Conservation (phyloP, 2,888 invertebrate genomes). For the Chloroclystis v-ata region DNA sequence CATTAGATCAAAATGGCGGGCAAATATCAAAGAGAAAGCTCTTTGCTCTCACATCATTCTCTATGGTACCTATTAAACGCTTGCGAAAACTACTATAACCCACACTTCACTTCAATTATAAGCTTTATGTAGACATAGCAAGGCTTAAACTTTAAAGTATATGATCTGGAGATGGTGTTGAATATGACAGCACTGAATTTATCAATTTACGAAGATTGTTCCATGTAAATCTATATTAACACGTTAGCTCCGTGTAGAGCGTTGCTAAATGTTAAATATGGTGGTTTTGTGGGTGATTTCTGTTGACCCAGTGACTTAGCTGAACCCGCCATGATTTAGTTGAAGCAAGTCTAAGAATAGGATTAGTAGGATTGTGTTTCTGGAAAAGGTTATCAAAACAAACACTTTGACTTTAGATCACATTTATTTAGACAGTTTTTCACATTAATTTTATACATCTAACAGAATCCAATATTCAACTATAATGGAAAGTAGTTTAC, state of each 20-base stretch:
- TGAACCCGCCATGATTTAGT: slow-evolving; percentile 24
- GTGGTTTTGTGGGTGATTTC: slow-evolving; percentile 41
- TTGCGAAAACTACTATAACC: slow-evolving; percentile 49
- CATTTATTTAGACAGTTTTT: slow-evolving; percentile 31
- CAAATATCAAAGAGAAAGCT: slow-evolving; percentile 74
- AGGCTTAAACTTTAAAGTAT: slow-evolving; percentile 29
- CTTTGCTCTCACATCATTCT: slow-evolving; percentile 72
- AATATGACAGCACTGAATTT: slow-evolving; percentile 62
- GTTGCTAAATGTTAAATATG: slow-evolving; percentile 66
- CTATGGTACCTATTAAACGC: slow-evolving; percentile 53
- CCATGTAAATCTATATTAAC: slow-evolving; percentile 64
- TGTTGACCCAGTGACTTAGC: slow-evolving; percentile 33
- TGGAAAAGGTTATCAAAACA: no score
- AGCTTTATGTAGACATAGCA: slow-evolving; percentile 31
- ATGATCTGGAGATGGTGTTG: slow-evolving; percentile 34
- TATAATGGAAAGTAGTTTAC: slow-evolving; percentile 14
- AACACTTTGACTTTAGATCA: slow-evolving; percentile 14
- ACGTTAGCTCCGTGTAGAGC: slow-evolving; percentile 57
- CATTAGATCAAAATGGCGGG: slow-evolving; percentile 76
- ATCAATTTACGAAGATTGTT: slow-evolving; percentile 70
- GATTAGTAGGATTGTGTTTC: no score
- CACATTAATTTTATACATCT: slow-evolving; percentile 24
- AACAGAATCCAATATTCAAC: slow-evolving; percentile 23
- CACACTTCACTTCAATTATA: slow-evolving; percentile 29
- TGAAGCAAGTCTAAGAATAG: no score